A percentile compares a stretch with the other conserved stretches of the same genome.
phyloP scores from a whole-genome alignment of 1,140 invertebrate species.

The Scaptomyza graminum region DNA sequence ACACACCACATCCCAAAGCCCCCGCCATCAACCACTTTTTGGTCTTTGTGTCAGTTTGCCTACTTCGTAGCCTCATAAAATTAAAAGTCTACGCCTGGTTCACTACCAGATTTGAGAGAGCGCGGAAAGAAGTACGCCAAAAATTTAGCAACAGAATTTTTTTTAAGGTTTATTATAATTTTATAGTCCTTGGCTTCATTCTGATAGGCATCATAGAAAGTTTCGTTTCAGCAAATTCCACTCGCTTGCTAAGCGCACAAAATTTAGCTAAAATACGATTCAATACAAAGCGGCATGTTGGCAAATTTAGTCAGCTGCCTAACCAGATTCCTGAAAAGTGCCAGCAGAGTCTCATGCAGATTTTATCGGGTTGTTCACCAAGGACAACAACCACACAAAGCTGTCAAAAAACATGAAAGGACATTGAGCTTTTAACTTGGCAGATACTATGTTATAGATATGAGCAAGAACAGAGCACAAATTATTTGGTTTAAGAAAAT shows the following conservation, averaged over 20 bases:
- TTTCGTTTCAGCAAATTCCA: conserved; percentile 43
- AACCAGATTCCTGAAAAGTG: conserved; percentile 3
- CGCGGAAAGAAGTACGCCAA: conserved; percentile 21
- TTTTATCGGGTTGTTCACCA: conserved; percentile 7
- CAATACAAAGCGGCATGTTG: conserved; percentile 22
- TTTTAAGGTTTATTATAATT: conserved; percentile 35
- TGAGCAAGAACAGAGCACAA: too few relatives aligned
- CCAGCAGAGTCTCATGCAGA: conserved; percentile 4
- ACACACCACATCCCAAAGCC: background rate
- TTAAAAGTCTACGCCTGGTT: conserved; percentile 56
- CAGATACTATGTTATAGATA: too few relatives aligned
- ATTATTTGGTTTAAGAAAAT: too few relatives aligned
- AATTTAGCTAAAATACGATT: conserved; percentile 37
- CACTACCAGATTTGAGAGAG: conserved; percentile 22
- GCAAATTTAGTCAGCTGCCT: conserved; percentile 38
- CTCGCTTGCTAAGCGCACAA: conserved; percentile 8
- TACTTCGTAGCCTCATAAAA: conserved; percentile 44
- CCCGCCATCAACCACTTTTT: background rate
- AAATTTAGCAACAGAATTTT: conserved; percentile 28
- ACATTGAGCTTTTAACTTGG: background rate
- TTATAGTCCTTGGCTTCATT: conserved; percentile 25
- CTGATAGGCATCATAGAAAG: conserved; percentile 43
- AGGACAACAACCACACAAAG: background rate
- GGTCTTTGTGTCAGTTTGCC: conserved; percentile 37
- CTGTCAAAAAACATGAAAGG: background rate